Evolutionary conservation across 2,113 vertebrate genomes (phyloP), one percentile per base, ranked within the genome.

Genomic region (Solea solea): DNA sequence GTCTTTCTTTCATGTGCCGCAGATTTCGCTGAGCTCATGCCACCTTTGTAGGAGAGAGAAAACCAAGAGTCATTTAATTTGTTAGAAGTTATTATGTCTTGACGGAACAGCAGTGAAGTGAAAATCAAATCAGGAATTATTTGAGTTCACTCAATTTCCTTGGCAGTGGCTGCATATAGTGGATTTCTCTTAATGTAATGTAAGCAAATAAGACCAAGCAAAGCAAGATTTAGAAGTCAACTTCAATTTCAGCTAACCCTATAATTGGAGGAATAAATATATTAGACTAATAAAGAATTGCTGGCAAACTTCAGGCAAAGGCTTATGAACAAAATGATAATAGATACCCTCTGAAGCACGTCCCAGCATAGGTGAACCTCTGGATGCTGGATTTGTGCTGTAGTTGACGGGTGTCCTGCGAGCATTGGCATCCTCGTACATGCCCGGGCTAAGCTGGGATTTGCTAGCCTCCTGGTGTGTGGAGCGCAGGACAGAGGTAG

Each of bases 361-460:
- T 64, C 90, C 94, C 88, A 96, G 91, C 95, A 99, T 95, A 4
- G 98, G 97, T 0, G 98, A 98, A 53, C 96, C 96, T 90, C 98
- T 95, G 85, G 97, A 96, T 71, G 95, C 95, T 12, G 95, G 91
- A 77, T 86, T 95, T n/a, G 94, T 95, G 52, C 93, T 94, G 68
- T 99, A 99, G 79, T 95, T 96, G 72, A 97, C 95, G 5, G 98
- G 97, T 6, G 97, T 98, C 80, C 97, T 95, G 65, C 96, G 94
- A 64, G 97, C 96, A 40, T 93, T 95, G 83, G 91, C 54, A 39
- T 99, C 98, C 13, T 99, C 97, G n/a, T 98, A 99, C 91, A 99
- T 94, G 68, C 96, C 93, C 0, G 97, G 98, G 91, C 98, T 99
- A 64, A 97, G 93, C 82, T 99, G 98, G 61, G 97, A 93, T 89